Percentiles rank a stretch among this genome's conserved stretches.
These are phyloP conservation scores for Hypena proboscidalis DNA, from an alignment of 2,888 invertebrate genomes.

Conservation along the genomic window DNA sequence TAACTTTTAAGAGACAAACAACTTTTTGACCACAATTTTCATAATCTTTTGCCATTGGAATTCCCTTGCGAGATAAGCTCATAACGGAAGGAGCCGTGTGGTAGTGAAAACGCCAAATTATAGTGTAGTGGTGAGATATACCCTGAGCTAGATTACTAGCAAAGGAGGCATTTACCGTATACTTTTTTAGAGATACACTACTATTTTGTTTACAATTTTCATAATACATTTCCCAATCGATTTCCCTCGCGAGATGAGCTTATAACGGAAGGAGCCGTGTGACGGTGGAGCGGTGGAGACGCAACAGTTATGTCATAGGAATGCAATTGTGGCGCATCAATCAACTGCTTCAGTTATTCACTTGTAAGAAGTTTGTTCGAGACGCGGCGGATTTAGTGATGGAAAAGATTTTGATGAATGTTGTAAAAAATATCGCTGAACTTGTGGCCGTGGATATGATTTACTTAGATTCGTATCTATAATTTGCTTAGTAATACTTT, in stretches of 20 bases:
- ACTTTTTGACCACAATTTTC: neutral
- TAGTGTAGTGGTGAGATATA: no score
- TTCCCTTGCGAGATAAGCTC: conserved; percentile 25
- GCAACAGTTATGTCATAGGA: conserved; percentile 51
- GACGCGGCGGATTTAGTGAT: conserved; percentile 8
- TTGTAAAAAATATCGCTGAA: no score
- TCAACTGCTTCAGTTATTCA: conserved; percentile 50
- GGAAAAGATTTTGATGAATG: neutral
- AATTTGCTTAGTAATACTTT: no score
- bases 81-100: conserved; percentile 43
- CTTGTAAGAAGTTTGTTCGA: conserved; percentile 24
- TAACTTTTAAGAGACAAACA: no score
- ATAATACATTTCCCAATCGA: conserved; percentile 31
- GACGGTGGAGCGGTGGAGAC: no score
- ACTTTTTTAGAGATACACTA: no score
- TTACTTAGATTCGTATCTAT: no score
- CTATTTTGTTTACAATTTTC: neutral
- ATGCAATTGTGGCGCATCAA: conserved; percentile 53
- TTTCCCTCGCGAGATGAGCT: conserved; percentile 27
- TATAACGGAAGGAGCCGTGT: conserved; percentile 42
- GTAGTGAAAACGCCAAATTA: no score
- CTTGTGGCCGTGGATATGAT: no score
- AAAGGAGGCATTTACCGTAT: no score
- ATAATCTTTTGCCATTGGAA: conserved; percentile 33
- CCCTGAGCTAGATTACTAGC: no score